A percentile compares a stretch with the other conserved stretches of the same genome.
These are phyloP conservation scores for Macrophya annulata DNA, from an alignment of 2,888 invertebrate species.

Conservation along the genomic window DNA sequence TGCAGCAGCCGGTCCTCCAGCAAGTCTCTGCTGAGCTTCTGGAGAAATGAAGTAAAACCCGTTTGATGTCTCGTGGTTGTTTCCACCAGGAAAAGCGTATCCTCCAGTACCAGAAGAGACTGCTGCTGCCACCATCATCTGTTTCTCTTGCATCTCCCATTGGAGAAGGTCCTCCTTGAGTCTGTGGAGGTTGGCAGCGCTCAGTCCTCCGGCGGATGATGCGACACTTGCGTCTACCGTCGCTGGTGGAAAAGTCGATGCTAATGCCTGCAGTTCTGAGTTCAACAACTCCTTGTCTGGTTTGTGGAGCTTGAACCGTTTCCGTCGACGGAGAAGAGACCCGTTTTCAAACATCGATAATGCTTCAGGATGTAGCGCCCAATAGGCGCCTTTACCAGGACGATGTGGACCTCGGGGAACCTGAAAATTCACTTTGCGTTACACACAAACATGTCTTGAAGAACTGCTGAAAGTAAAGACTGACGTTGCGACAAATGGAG, in stretches of 20 bases:
- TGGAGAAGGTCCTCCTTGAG: conserved; percentile 75
- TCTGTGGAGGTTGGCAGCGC: conserved; percentile 75
- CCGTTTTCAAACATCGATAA: conserved; percentile 95
- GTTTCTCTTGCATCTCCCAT: conserved; percentile 78
- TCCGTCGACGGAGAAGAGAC: conserved; percentile 88
- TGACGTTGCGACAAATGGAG: neutral
- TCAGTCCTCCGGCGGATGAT: conserved; percentile 74
- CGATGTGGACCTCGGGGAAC: conserved; percentile 90
- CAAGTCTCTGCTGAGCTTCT: conserved; percentile 71
- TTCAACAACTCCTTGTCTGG: conserved; percentile 84
- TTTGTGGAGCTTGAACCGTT: conserved; percentile 91
- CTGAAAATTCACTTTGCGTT: conserved; percentile 68
- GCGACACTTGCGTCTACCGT: conserved; percentile 76
- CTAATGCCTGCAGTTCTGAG: conserved; percentile 75
- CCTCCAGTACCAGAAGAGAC: conserved; percentile 68
- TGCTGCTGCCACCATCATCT: conserved; percentile 75
- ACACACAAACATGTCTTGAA: neutral
- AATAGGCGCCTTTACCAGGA: conserved; percentile 93
- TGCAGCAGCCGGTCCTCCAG: conserved; percentile 62
- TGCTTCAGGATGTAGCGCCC: conserved; percentile 91
- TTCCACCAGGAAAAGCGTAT: conserved; percentile 75
- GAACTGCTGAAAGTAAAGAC: neutral
- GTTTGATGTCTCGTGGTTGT: conserved; percentile 66
- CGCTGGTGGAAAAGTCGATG: conserved; percentile 76
- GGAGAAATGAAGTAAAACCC: conserved; percentile 77